Base-by-base conservation (phyloP, 2,888 invertebrate species). In the Nemurella pictetii region DNA sequence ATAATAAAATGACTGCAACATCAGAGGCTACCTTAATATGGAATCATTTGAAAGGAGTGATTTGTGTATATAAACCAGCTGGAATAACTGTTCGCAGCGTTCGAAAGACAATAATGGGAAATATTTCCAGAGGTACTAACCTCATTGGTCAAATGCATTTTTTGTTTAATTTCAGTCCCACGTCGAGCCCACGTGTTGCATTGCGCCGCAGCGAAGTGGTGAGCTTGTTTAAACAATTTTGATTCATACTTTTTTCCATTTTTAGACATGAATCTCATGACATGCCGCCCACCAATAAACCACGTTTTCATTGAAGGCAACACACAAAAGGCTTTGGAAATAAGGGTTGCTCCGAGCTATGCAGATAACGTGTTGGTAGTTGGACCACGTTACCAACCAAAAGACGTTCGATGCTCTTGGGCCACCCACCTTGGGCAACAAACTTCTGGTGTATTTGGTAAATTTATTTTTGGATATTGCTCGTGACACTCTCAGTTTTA, bases 41-140 rank as follows among this genome's bases (percentile, higher is more conserved):
- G 91, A 94, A 92, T 87, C 89, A 91, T 32, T 89, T 97, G 83
- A 95, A 94, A 90, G 97, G 97, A 30, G 88, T 97, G 7, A 91
- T 96, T 86, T 95, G 95, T 90, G 91, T 97, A 20, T 96, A 95
- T 88, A 97, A 97, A 90, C 96, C 96, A 20, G 89, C 94, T 0
- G 93, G 93, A 83, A 91, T 94, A 55, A 90, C 92, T 75, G 90
- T 93, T 0, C 88, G 88, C 27, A 91, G 91, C 88, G 90, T 95
- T 0, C 92, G 93, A 88, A 90, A 92, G 82, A 93, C 92, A 0
- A 90, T 96, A 78, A 90, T 93, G 86, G 89, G 91, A 73, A 95
- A 95, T 89, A 89, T 96, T 85, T 94, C 94, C 88, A 91, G 91
- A 92, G 96, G 96, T 96, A 91, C 2, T 72, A 25, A 73, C 73